phyloP scores from a whole-genome alignment of 2,113 vertebrate species.

The Natator depressus region DNA sequence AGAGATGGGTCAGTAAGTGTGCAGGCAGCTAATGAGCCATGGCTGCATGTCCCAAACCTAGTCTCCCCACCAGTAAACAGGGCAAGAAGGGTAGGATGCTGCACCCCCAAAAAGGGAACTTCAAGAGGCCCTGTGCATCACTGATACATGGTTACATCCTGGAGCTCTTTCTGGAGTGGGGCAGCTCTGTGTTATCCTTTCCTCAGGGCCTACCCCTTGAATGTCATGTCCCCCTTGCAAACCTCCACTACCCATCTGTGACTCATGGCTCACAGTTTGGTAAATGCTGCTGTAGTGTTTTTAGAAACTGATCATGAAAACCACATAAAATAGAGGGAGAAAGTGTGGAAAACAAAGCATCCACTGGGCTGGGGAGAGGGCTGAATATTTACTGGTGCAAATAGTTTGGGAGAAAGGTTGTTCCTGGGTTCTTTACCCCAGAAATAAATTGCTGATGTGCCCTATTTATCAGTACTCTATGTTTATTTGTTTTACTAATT shows the following conservation, averaged over 20 bases:
- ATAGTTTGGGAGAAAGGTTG: background rate
- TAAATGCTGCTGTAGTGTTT: background rate
- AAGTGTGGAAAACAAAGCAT: background rate
- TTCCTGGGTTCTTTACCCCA: background rate
- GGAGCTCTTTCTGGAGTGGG: background rate
- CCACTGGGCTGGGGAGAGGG: background rate
- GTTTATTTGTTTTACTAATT: slow-evolving; percentile 19
- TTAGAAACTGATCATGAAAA: background rate
- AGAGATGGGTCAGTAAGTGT: too few species aligned
- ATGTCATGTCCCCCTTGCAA: background rate
- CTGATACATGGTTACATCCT: background rate
- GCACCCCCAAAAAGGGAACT: background rate
- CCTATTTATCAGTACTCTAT: slow-evolving; percentile 24
- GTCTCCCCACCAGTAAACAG: background rate
- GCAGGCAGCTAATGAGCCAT: too few species aligned
- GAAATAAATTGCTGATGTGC: background rate
- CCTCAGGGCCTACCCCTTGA: background rate
- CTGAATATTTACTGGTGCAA: background rate
- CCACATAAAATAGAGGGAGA: background rate
- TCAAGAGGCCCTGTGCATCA: background rate
- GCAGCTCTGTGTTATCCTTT: background rate
- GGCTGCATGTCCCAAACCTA: background rate
- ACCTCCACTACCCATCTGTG: background rate
- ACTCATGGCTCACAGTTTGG: background rate
- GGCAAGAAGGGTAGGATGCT: background rate